Evolutionary conservation across 1,140 invertebrate genomes (phyloP).

Genomic region (Scaptomyza hsui): DNA sequence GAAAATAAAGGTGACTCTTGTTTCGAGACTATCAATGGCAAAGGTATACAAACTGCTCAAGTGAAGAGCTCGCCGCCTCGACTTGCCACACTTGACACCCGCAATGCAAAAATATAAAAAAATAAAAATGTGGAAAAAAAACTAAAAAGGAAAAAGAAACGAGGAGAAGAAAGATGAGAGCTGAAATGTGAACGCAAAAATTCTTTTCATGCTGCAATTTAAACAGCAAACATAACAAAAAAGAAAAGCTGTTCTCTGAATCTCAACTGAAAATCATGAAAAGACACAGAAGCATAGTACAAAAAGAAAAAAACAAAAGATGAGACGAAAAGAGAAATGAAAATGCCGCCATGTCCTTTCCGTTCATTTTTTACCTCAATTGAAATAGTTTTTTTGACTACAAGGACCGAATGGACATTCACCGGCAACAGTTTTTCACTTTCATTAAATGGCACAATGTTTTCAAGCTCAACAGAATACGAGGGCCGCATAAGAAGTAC

Average conservation of each 20-base stretch:
- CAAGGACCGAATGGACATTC: slow-evolving; percentile 45
- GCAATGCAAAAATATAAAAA: slow-evolving; percentile 13
- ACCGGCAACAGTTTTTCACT: slow-evolving; percentile 74
- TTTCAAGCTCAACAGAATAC: slow-evolving; percentile 26
- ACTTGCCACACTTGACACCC: slow-evolving; percentile 67
- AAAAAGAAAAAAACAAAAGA: slow-evolving; percentile 39
- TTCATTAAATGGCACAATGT: slow-evolving; percentile 61
- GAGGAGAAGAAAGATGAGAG: slow-evolving; percentile 58
- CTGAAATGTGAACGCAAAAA: slow-evolving; percentile 73
- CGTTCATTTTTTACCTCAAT: slow-evolving; percentile 81
- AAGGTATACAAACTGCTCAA: slow-evolving; percentile 53
- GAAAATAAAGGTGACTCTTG: slow-evolving; percentile 35
- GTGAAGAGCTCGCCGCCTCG: slow-evolving; percentile 36
- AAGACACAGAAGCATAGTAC: slow-evolving; percentile 38
- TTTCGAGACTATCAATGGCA: slow-evolving; percentile 64
- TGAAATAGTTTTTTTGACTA: slow-evolving; percentile 71
- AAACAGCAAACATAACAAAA: slow-evolving; percentile 68
- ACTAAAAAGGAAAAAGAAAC: slow-evolving; percentile 27
- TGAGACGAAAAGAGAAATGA: slow-evolving; percentile 29
- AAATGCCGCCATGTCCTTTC: slow-evolving; percentile 77
- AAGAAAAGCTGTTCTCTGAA: slow-evolving; percentile 36
- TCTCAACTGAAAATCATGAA: slow-evolving; percentile 60
- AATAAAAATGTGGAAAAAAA: slow-evolving; percentile 5
- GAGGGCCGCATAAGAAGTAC: slow-evolving; percentile 8
- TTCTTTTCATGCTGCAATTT: slow-evolving; percentile 77